Evolutionary conservation across 2,797 vertebrate genomes (phyloP), one percentile per base, ranked within the genome.

Genomic region (Sebastes iracundus): DNA sequence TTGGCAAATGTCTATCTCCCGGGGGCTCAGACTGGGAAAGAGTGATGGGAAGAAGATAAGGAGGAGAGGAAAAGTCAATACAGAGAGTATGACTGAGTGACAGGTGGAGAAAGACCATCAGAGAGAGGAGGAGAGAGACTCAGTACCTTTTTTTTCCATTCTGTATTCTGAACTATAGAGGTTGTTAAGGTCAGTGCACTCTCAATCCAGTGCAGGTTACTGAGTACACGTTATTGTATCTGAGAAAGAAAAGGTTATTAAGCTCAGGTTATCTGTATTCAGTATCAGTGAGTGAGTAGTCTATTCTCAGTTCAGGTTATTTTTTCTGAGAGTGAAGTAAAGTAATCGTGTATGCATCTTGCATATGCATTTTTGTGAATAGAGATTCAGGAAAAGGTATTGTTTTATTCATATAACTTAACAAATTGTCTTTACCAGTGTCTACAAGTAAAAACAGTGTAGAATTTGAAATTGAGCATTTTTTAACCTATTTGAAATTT

Each of bases 51-150:
- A 76, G 75, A 85, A 79, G 80, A 88, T 87, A 85, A 69, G 74
- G 62, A 64, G 13, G 66, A 81, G 73, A 79, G 55, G 74, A 82
- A 84, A 92, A 84, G 86, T 90, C 87, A 86, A 90, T 86, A 85
- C 49, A 74, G 33, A 78, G 30, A 75, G 73, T 73, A 60, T 68
- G 83, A 86, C 69, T 66, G 59, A 87, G 80, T 76, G 82, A 83
- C 42, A 67, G 82, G 56, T 62, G 12, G 49, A 62, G 71, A 77
- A 64, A 75, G 75, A 74, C 58, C 59, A 38, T 35, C 35, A 16
- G 59, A 61, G 65, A 58, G 58, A 60, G 56, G n/a, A 30, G 28
- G 68, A 77, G 63, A 52, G 35, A 60, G 42, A 72, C 14, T 18
- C 25, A 64, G 28, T 78, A 33, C 46, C 42, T 22, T 23, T 1